Evolutionary conservation across 1,140 invertebrate species (phyloP).

Genomic region (Pristionchus pacificus): DNA sequence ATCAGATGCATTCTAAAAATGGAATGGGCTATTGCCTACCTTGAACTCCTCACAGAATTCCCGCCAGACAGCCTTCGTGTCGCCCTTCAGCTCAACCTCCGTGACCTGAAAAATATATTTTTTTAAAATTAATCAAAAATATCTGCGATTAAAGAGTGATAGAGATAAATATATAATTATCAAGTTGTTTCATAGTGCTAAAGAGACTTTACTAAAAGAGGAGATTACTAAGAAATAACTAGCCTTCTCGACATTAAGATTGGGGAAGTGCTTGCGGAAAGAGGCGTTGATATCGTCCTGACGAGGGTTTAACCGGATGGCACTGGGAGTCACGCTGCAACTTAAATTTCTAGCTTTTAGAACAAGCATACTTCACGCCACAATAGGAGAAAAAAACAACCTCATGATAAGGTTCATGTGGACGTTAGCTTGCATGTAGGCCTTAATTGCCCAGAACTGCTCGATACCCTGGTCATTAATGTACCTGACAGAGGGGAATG

Average conservation of each 20-base stretch:
- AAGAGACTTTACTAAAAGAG: not conserved
- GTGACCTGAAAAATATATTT: constrained; percentile 8
- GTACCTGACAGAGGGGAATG: constrained; percentile 1
- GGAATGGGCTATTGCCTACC: too few species aligned
- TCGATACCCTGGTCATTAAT: constrained; percentile 15
- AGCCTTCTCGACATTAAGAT: constrained; percentile 1
- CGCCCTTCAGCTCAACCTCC: constrained; percentile 20
- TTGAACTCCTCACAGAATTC: constrained; percentile 17
- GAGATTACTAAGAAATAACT: not conserved
- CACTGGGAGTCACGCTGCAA: not conserved
- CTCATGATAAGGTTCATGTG: constrained; percentile 21
- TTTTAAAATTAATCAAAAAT: not conserved
- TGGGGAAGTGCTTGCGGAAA: constrained; percentile 13
- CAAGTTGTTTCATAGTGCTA: not conserved
- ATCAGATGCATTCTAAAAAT: too few species aligned
- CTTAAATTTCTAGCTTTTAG: too few species aligned
- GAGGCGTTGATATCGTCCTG: constrained; percentile 15
- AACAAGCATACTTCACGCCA: too few species aligned
- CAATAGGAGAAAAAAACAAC: too few species aligned
- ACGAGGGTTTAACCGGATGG: constrained; percentile 3
- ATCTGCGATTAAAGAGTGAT: not conserved
- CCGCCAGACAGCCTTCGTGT: constrained; percentile 13
- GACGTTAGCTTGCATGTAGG: constrained; percentile 12
- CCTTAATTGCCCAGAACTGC: constrained; percentile 1
- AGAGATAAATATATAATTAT: not conserved